Conservation (phyloP, 2,888 invertebrate genomes). For the Ophion obscuratus region DNA sequence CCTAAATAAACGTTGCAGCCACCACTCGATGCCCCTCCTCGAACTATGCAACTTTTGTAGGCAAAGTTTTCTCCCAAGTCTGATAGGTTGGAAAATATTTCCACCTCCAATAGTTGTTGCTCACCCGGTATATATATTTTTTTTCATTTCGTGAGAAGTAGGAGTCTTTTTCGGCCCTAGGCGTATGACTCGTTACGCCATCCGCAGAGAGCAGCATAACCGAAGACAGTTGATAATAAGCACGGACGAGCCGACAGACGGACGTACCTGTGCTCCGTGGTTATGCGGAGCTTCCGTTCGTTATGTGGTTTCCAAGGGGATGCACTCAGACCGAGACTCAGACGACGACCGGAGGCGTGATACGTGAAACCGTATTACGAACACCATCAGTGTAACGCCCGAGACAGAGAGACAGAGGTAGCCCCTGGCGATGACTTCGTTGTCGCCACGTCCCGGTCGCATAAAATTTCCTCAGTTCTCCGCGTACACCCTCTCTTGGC, state of each 20-base stretch:
- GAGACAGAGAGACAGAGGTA: constrained; percentile 8
- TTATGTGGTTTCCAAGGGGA: constrained; percentile 72
- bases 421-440: constrained; percentile 55
- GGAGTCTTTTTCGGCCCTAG: constrained; percentile 53
- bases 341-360: constrained; percentile 61
- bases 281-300: constrained; percentile 28
- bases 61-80: too few relatives aligned
- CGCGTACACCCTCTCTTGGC: constrained; percentile 51
- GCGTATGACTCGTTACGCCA: constrained; percentile 69
- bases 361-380: constrained; percentile 57
- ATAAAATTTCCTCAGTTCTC: constrained; percentile 62
- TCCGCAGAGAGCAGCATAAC: constrained; percentile 62
- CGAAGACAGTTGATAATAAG: constrained; percentile 31
- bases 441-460: constrained; percentile 38
- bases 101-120: too few relatives aligned
- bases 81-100: too few relatives aligned
- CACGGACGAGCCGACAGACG: constrained; percentile 39
- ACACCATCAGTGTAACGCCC: background rate
- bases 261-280: constrained; percentile 44
- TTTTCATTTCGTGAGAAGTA: constrained; percentile 42
- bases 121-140: background rate
- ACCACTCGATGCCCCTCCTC: too few relatives aligned
- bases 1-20: too few relatives aligned
- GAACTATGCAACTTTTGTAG: too few relatives aligned
- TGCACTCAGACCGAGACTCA: constrained; percentile 73